phyloP scores from a whole-genome alignment of 2,113 vertebrate genomes.

The Opisthocomus hoazin region DNA sequence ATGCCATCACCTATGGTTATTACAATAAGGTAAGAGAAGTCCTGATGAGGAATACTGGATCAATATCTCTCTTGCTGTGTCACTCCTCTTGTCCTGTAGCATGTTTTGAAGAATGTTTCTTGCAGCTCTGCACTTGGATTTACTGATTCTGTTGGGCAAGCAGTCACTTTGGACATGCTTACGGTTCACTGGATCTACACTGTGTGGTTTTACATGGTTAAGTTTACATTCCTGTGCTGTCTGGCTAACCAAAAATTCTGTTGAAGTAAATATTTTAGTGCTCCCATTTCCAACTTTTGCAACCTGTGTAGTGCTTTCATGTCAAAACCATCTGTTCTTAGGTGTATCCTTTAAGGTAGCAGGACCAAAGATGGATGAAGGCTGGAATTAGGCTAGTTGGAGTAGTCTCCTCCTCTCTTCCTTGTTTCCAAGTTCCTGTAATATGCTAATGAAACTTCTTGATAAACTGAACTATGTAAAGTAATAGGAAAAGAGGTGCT shows the following conservation, averaged over 20 bases:
- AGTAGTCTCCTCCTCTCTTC: not conserved
- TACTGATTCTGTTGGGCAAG: not conserved
- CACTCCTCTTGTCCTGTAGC: not conserved
- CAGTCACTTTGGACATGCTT: not conserved
- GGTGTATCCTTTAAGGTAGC: not conserved
- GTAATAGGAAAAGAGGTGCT: not conserved
- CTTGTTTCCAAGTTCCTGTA: not conserved
- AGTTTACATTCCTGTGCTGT: not conserved
- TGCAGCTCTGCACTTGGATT: not conserved
- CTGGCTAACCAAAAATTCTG: not conserved
- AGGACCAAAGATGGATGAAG: not conserved
- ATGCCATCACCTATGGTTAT: constrained; percentile 98
- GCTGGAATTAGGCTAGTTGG: not conserved
- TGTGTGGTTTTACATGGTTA: not conserved
- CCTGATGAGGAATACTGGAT: not conserved
- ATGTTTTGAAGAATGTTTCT: not conserved
- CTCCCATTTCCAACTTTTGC: not conserved
- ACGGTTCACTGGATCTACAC: not conserved
- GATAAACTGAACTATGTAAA: not conserved
- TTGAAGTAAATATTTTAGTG: not conserved
- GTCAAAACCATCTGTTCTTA: not conserved
- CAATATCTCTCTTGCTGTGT: not conserved
- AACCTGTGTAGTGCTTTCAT: not conserved
- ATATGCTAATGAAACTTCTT: not conserved
- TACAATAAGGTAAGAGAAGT: constrained; percentile 91